phyloP scores from a whole-genome alignment of 2,797 vertebrate genomes.

The Crenichthys baileyi region DNA sequence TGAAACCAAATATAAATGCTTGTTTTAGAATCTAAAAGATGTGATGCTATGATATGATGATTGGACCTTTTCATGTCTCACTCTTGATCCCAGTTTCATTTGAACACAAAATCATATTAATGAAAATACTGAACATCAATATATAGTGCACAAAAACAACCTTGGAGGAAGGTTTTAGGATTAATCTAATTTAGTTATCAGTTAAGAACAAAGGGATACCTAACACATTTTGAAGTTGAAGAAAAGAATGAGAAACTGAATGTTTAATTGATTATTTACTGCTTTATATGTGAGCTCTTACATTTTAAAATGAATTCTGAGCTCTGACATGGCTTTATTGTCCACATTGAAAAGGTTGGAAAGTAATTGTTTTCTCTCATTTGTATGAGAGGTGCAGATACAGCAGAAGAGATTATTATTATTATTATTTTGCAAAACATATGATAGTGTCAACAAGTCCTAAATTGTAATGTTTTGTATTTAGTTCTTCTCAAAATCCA shows the following conservation, averaged over 20 bases:
- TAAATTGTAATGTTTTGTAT: background rate
- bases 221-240: background rate
- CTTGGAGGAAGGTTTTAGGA: background rate
- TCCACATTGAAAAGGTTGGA: background rate
- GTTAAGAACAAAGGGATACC: background rate
- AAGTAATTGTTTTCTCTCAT: too few species aligned
- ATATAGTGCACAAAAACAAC: too few species aligned
- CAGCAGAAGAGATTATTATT: too few species aligned
- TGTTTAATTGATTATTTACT: background rate
- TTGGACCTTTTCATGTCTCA: background rate
- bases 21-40: background rate
- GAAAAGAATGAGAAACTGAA: background rate
- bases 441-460: background rate
- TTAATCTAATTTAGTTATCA: background rate
- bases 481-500: background rate
- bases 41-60: background rate
- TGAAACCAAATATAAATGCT: background rate
- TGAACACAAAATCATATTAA: background rate
- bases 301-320: background rate
- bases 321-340: background rate
- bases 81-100: background rate
- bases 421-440: background rate
- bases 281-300: background rate
- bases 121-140: background rate
- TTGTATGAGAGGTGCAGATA: too few species aligned